Evolutionary conservation across 2,113 vertebrate species (phyloP), one percentile per base, ranked within the genome.

Genomic region (Pseudorhombus dupliciocellatus): DNA sequence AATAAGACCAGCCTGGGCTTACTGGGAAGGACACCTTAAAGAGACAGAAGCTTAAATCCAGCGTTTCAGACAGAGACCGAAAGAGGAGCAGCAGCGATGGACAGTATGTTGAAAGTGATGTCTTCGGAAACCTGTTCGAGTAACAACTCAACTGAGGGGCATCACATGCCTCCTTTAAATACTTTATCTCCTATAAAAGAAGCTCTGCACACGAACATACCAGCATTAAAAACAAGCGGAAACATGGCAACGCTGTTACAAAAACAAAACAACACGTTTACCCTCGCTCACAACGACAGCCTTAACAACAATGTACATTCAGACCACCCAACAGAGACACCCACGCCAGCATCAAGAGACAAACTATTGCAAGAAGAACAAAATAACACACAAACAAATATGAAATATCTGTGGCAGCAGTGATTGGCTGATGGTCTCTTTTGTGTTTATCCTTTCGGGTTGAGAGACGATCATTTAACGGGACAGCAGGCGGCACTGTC

Each of bases 401-500:
- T 0, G 6, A 60, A 64, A 58, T 4, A 14, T 67, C 59, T 37
- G 66, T 21, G 26, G 42, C 42, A 54, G 54, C 30, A 28, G 73
- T 12, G 42, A 63, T 52, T 50, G 66, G 68, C 24, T 73, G 73
- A 54, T 25, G 50, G 24, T 46, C 52, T 20, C 18, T 69, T 40
- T 51, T 54, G 64, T n/a, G 2, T 62, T 60, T 52, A 10, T 51
- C 34, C 55, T 18, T 64, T 50, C 4, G 22, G 42, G 58, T 52
- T 66, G 42, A 53, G 31, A 37, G 7, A 52, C 22, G 28, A 5
- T 18, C 7, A 2, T n/a, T 40, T 28, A 26, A n/a, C 12, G 24
- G 11, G 70, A n/a, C 91, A 79, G 91, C 20, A 88, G 24, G 57
- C 88, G 85, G 18, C 79, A 75, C 26, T 78, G 82, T 6, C 90